Conservation (phyloP, 2,888 invertebrate genomes). For the Cyaniris semiargus region DNA sequence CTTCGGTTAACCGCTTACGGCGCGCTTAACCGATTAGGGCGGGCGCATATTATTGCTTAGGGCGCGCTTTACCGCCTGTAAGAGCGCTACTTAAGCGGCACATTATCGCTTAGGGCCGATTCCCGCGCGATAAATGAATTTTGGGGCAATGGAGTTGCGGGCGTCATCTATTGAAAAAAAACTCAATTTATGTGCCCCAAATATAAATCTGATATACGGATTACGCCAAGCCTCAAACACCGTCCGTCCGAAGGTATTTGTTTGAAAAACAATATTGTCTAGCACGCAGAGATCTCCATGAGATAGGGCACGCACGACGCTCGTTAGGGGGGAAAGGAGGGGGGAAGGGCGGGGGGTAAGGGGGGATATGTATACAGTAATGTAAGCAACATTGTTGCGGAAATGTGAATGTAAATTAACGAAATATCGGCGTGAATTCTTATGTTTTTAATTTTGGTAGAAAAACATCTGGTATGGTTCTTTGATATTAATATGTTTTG, state of each 20-base stretch:
- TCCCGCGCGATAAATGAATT: no score
- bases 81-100: no score
- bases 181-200: not conserved
- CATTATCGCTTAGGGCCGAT: no score
- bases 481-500: no score
- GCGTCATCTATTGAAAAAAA: not conserved
- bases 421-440: not conserved
- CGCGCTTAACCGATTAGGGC: not conserved
- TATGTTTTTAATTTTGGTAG: no score
- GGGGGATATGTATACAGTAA: not conserved
- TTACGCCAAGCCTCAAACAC: not conserved
- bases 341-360: not conserved
- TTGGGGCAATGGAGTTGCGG: no score
- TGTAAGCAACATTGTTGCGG: not conserved
- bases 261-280: constrained; percentile 1
- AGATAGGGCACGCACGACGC: constrained; percentile 7
- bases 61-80: no score
- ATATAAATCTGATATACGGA: not conserved
- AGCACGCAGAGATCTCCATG: constrained; percentile 14
- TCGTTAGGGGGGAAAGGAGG: constrained; percentile 6
- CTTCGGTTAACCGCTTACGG: not conserved
- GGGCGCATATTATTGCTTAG: no score
- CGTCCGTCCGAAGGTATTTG: not conserved
- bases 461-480: no score
- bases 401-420: not conserved